Conservation (phyloP, 2,888 invertebrate species). For the Tiphia femorata region DNA sequence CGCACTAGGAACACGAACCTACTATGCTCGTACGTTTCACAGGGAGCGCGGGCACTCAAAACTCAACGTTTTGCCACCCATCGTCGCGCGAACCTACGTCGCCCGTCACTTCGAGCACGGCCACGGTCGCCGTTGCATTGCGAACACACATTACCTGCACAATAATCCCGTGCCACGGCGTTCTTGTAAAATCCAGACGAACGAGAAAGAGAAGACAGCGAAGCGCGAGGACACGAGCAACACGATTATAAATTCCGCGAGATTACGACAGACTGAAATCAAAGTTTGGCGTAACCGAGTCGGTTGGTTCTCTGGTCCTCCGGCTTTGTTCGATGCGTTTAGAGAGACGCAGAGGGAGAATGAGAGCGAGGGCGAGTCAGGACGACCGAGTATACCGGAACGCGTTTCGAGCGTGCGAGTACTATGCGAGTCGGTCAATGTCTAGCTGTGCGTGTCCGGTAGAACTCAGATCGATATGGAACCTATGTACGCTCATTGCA, state of each 20-base stretch:
- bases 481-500: too few relatives aligned
- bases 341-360: background rate
- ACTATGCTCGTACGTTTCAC: too few relatives aligned
- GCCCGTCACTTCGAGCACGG: slow-evolving; percentile 21
- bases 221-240: slow-evolving; percentile 18
- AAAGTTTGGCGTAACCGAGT: slow-evolving; percentile 31
- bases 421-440: too few relatives aligned
- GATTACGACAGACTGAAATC: slow-evolving; percentile 44
- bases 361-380: background rate
- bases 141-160: slow-evolving; percentile 43
- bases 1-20: background rate
- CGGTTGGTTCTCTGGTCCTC: too few relatives aligned
- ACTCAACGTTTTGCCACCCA: slow-evolving; percentile 16
- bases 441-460: too few relatives aligned
- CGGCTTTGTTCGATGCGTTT: too few relatives aligned
- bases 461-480: too few relatives aligned
- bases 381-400: too few relatives aligned
- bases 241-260: slow-evolving; percentile 39
- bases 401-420: too few relatives aligned
- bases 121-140: slow-evolving; percentile 25
- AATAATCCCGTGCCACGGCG: slow-evolving; percentile 34
- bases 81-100: background rate
- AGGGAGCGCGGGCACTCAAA: slow-evolving; percentile 14
- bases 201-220: too few relatives aligned
- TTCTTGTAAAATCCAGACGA: slow-evolving; percentile 14